Evolutionary conservation across 2,888 invertebrate species (phyloP).

Genomic region (Frankliniella fusca): DNA sequence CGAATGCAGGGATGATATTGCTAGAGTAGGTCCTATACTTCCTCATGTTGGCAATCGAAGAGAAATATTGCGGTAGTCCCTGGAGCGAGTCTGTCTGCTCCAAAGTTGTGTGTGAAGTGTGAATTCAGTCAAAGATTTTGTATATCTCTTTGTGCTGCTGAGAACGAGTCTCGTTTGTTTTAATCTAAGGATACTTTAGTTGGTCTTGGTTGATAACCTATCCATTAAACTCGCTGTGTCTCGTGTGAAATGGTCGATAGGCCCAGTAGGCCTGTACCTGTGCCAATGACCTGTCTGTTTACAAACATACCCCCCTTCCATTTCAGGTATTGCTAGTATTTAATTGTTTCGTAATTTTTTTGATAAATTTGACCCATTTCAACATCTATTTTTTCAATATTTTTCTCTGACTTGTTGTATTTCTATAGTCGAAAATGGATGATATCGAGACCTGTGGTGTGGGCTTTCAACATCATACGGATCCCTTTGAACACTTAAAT

Average conservation of each 20-base stretch:
- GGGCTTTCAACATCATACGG: constrained; percentile 11
- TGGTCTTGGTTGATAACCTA: no score
- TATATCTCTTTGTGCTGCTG: no score
- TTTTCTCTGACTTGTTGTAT: not conserved
- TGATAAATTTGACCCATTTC: not conserved
- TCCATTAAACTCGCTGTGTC: no score
- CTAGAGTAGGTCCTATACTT: not conserved
- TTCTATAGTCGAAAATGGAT: not conserved
- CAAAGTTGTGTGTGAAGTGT: no score
- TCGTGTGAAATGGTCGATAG: no score
- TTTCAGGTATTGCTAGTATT: constrained; percentile 3
- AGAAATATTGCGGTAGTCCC: not conserved
- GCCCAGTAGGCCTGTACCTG: not conserved
- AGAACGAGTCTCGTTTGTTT: no score
- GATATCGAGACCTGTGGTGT: not conserved
- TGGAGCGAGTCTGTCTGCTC: not conserved
- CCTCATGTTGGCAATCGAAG: not conserved
- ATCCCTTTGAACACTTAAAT: not conserved
- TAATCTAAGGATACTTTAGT: no score
- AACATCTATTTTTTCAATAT: not conserved
- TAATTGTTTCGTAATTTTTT: not conserved
- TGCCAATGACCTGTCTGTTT: not conserved
- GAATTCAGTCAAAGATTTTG: no score
- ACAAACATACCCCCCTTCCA: not conserved
- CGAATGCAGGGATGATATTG: no score